Evolutionary conservation across 2,888 invertebrate species (phyloP).

Genomic region (Meteorus cinctellus): DNA sequence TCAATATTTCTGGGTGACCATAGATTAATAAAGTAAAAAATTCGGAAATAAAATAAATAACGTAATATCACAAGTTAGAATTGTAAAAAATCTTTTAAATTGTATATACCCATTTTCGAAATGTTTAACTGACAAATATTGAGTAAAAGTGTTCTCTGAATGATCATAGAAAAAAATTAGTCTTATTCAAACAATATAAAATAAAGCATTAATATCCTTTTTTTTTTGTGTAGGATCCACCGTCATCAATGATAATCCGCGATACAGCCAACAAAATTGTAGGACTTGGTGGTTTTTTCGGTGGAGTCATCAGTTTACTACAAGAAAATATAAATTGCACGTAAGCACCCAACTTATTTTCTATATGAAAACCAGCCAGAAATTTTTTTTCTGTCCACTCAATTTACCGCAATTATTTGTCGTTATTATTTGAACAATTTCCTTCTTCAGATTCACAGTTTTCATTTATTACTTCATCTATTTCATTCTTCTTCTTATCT

Average conservation of each 20-base stretch:
- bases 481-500: conserved; percentile 13
- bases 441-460: conserved; percentile 27
- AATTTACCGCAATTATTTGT: neutral
- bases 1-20: no score
- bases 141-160: no score
- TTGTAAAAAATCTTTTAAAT: no score
- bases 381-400: conserved; percentile 4
- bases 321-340: conserved; percentile 68
- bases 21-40: no score
- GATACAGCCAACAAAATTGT: conserved; percentile 55
- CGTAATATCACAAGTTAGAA: no score
- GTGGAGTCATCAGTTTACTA: conserved; percentile 64
- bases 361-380: neutral
- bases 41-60: no score
- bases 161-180: no score
- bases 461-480: neutral
- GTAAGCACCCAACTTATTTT: conserved; percentile 55
- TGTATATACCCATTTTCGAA: neutral
- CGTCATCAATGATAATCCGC: conserved; percentile 60
- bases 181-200: no score
- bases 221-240: conserved; percentile 63
- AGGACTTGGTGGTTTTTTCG: conserved; percentile 66
- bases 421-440: conserved; percentile 6
- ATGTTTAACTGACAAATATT: neutral
- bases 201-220: conserved; percentile 12